Evolutionary conservation across 2,113 vertebrate species (phyloP).

Genomic region (Nothobranchius furzeri): DNA sequence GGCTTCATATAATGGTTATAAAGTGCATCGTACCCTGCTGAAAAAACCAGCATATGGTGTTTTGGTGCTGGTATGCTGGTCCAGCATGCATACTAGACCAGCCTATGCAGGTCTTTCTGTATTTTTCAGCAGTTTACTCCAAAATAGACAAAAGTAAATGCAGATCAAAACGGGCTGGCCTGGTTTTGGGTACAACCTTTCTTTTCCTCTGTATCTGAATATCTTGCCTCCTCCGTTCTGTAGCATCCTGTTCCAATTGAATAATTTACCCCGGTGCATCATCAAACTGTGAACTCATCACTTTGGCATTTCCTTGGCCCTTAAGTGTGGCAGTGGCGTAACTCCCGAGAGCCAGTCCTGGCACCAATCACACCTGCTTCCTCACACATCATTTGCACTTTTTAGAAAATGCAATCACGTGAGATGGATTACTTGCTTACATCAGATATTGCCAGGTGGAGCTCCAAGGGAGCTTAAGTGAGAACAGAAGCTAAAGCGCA

Average conservation of each 20-base stretch:
- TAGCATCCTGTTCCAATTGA: conserved; percentile 50
- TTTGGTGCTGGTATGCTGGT: no score
- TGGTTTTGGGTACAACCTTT: conserved; percentile 43
- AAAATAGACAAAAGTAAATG: no score
- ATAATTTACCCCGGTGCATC: conserved; percentile 48
- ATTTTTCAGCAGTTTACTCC: no score
- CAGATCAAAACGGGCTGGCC: conserved; percentile 6
- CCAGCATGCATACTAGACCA: no score
- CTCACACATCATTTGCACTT: conserved; percentile 75
- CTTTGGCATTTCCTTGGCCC: conserved; percentile 66
- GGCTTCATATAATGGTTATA: not conserved
- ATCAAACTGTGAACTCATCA: conserved; percentile 68
- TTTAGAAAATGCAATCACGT: conserved; percentile 69
- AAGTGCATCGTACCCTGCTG: conserved; percentile 9
- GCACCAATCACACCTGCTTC: conserved; percentile 45
- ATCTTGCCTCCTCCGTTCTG: conserved; percentile 36
- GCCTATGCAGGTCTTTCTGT: no score
- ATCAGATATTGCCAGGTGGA: conserved; percentile 67
- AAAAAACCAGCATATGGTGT: no score
- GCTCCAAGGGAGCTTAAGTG: conserved; percentile 52
- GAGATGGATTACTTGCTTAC: conserved; percentile 71
- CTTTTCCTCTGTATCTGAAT: conserved; percentile 12
- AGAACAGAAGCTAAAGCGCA: conserved; percentile 55
- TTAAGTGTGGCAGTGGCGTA: conserved; percentile 72
- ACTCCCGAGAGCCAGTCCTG: conserved; percentile 52